Base-by-base conservation (phyloP, 2,888 invertebrate genomes). In the Bruchidius siliquastri region DNA sequence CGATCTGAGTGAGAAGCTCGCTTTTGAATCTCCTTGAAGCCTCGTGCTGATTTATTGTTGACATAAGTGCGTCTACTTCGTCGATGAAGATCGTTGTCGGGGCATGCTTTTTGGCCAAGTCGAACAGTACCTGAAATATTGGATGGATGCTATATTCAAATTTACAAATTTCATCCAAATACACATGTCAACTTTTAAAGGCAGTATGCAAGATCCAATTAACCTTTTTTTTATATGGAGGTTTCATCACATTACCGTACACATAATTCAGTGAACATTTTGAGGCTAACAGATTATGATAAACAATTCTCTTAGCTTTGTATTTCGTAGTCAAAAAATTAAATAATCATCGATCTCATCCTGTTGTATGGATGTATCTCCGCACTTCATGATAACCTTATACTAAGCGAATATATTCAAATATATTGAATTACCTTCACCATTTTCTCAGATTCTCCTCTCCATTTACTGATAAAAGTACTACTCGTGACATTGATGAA, bases 361-460 rank as follows among this genome's bases (percentile, higher is more conserved):
- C n/a, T n/a, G n/a, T n/a, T n/a, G n/a, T n/a, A n/a, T n/a, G n/a
- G n/a, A n/a, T n/a, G n/a, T n/a, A n/a, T n/a, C n/a, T n/a, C n/a
- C n/a, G n/a, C n/a, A n/a, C n/a, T n/a, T n/a, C n/a, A n/a, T n/a
- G n/a, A n/a, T n/a, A n/a, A n/a, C n/a, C n/a, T n/a, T n/a, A n/a
- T n/a, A n/a, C n/a, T n/a, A n/a, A n/a, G n/a, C n/a, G n/a, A n/a
- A n/a, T n/a, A n/a, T n/a, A n/a, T n/a, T n/a, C n/a, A n/a, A 26
- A 49, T 49, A 3, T 49, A 49, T 49, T 30, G 30, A 30, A 49
- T 13, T 49, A 49, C 92, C 87, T 95, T 92, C 69, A 98, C 90
- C 80, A 96, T 92, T 87, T 97, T 97, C 87, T 98, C 98, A 0
- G 97, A 97, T 80, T 98, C 98, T 0, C 98, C 98, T 32, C 97